Conservation (phyloP, 2,888 invertebrate species). For the Tortricodes alternella region DNA sequence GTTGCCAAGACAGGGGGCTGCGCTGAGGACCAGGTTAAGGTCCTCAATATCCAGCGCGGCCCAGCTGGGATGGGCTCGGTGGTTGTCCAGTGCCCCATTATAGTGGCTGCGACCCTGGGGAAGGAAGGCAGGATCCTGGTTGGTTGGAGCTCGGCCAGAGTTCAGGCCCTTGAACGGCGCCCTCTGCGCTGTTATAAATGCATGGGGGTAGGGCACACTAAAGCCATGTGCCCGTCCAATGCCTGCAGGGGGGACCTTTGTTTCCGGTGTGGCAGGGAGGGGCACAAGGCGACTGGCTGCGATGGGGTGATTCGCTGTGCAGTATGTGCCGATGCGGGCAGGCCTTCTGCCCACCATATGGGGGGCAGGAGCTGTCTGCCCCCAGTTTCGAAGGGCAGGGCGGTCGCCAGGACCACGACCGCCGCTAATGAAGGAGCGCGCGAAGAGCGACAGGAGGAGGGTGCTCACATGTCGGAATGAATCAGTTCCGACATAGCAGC, state of each 20-base stretch:
- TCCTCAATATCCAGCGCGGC: neutral
- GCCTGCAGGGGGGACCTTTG: neutral
- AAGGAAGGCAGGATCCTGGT: neutral
- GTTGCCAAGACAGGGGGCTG: neutral
- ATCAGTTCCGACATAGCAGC: no score
- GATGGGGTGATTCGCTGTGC: neutral
- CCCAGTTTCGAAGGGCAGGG: neutral
- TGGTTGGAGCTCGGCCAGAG: slow-evolving; percentile 2
- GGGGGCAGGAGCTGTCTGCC: neutral
- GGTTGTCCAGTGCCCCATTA: neutral
- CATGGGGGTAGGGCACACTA: neutral
- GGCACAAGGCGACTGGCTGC: neutral
- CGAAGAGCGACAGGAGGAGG: no score
- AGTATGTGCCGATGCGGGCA: neutral
- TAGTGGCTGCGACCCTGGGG: neutral
- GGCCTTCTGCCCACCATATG: neutral
- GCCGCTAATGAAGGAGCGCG: no score
- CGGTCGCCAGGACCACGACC: neutral
- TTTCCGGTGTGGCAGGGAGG: slow-evolving; percentile 1
- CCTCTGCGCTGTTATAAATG: slow-evolving; percentile 7
- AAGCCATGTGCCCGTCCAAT: neutral
- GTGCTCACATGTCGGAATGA: no score
- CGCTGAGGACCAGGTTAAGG: neutral
- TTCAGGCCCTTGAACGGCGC: neutral
- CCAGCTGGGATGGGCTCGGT: neutral